These are phyloP conservation scores for Leucoraja erinaceus DNA, from an alignment of 2,113 vertebrate genomes.

Conservation along the genomic window DNA sequence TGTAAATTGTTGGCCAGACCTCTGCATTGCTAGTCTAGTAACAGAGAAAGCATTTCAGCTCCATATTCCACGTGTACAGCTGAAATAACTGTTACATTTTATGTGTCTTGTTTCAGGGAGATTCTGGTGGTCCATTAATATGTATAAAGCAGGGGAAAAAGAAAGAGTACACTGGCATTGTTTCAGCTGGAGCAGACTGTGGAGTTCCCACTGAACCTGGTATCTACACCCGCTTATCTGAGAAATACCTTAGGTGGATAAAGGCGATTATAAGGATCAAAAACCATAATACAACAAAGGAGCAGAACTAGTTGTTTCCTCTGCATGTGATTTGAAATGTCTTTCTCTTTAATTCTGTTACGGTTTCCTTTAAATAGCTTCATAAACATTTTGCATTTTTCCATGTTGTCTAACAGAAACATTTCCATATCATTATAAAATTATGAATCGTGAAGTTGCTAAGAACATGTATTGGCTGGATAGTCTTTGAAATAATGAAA, in stretches of 20 bases:
- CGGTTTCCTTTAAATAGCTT: not conserved
- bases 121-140: slow-evolving; percentile 47
- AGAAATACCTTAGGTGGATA: slow-evolving; percentile 46
- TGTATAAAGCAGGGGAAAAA: slow-evolving; percentile 39
- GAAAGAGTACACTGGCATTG: slow-evolving; percentile 42
- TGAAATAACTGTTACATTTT: not conserved
- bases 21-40: no score
- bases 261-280: slow-evolving; percentile 26
- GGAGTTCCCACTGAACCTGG: slow-evolving; percentile 45
- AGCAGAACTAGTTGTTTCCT: not conserved
- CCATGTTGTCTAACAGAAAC: no score
- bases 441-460: not conserved
- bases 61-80: no score
- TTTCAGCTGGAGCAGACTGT: slow-evolving; percentile 43
- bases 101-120: slow-evolving; percentile 44
- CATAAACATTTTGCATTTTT: not conserved
- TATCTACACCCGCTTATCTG: slow-evolving; percentile 46
- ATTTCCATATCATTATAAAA: not conserved
- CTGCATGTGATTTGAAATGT: not conserved
- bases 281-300: not conserved
- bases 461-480: not conserved
- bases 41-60: no score
- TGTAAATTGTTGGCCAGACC: no score
- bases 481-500: not conserved
- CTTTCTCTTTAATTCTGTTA: not conserved